Base-by-base conservation (phyloP, 2,888 invertebrate species). In the Agrilus mali region DNA sequence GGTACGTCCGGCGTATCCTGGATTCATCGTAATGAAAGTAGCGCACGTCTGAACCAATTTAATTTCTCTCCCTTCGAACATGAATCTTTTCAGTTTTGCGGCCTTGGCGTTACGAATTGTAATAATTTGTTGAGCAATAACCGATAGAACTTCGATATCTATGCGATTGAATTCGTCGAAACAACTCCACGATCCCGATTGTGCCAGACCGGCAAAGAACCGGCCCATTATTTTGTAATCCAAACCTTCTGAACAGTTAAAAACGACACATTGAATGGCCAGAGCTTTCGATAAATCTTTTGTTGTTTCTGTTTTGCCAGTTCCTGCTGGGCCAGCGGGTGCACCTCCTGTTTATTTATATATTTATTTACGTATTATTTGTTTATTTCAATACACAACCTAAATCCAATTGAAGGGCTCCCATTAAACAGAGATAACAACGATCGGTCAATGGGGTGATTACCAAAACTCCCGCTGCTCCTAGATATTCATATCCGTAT, bases 121-220 rank as follows among this genome's bases (percentile, higher is more conserved):
- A 46, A 89, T 88, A 45, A 90, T 68, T 59, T 90, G 90, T 55
- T 90, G 90, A 0, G 90, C 89, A 55, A 90, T 89, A 4, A 90
- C 90, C 12, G 88, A 89, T 45, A 90, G 65, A 33, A 90, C 90
- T 64, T 90, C 90, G 53, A 90, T 88, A 59, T 90, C 87, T 46
- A 92, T 90, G 6, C 90, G 75, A 65, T 92, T 90, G 63, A 90
- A 90, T 63, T 92, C 90, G 61, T 90, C 90, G 61, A 92, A 90
- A 57, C 90, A 92, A 56, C 88, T 88, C 90, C 90, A 90, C 4
- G 88, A 88, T 1, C 92, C 92, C 1, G 87, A 87, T 43, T 89
- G 89, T 0, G 89, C 89, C 51, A 90, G 64, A 0, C 92, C 92
- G 3, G 89, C 86, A 66, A 90, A 90, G 61, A 90, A 90, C 45